Evolutionary conservation across 2,888 invertebrate genomes (phyloP), one percentile per base, ranked within the genome.

Genomic region (Sinotaia quadrata): DNA sequence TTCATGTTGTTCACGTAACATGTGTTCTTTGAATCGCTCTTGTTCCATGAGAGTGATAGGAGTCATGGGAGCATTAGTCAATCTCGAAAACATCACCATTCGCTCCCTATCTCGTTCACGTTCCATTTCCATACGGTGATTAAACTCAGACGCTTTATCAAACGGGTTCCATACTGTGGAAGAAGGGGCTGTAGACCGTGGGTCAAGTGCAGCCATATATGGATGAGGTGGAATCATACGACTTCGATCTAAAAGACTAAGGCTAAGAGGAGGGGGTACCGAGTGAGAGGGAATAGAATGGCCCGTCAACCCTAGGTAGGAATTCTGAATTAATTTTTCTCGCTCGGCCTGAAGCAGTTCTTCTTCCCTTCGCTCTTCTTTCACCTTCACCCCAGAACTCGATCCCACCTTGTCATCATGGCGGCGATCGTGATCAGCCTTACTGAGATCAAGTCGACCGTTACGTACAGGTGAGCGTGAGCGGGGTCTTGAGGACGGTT

Each of bases 401-500:
- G 65, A 37, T 15, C 27, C 44, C n/a, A 18, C 21, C 52, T 74
- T 76, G 18, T 82, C 81, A 0, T 80, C 79, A 54, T 70, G 71
- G n/a, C 79, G 74, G 24, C 78, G 71, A 41, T 81, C 80, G 29
- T 74, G 52, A 34, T 82, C 82, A 4, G 78, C 71, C 67, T 84
- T 84, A 36, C 68, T 67, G 36, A 76, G 74, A 65, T 82, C 83
- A 41, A 81, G 59, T 29, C 82, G 75, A 8, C 82, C 83, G 72
- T 83, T 82, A 52, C 82, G 74, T 60, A 83, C 73, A 1, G 83
- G 84, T 33, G 83, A 84, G 29, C 83, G 67, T 58, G 84, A 84
- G 63, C 84, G 59, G 41, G 83, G 78, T 12, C 83, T 72, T 49
- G 83, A 81, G 36, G 73, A 73, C 8, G 74, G 72, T 44, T 65